Evolutionary conservation across 2,113 vertebrate species (phyloP), one percentile per base, ranked within the genome.

Genomic region (Promerops cafer): DNA sequence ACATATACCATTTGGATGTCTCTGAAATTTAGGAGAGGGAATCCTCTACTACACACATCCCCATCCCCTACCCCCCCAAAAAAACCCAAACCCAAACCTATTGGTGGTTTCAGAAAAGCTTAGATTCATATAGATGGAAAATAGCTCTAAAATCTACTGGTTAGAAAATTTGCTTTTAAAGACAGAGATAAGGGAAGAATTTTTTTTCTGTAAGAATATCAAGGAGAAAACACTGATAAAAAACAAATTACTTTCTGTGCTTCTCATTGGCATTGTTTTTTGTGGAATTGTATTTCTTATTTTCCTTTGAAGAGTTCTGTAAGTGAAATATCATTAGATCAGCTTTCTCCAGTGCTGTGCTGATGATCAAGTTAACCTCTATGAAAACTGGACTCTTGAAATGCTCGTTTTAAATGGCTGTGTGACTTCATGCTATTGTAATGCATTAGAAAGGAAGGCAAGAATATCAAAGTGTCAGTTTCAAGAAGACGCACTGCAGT

Each of bases 281-380:
- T 85, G 94, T 95, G 80, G 65, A 93, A 63, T 52, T 75, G 68
- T 72, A 56, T 71, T 91, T 89, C 69, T 91, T 89, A 45, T 82
- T 91, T 93, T 95, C 77, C 52, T 93, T 94, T 83, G 57, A 85
- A 85, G 89, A 86, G 53, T 92, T 95, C 66, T 95, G 47, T 75
- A 82, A 87, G 40, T 66, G 56, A 95, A 83, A 47, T 86, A 56
- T 64, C 3, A 15, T 88, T 90, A 93, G 89, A 88, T 83, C 70
- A 81, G 85, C 94, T 95, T 94, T 91, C 78, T 94, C 83, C 83
- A 92, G 81, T 97, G 90, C 66, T 94, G 66, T 96, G 90, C 93
- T 95, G 93, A 69, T 91, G 90, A 93, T 89, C 23, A 65, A 91
- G 68, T 83, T 96, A 96, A 90, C 50, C 17, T 95, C 70, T 80